phyloP scores from a whole-genome alignment of 2,797 vertebrate genomes.

The Anniella stebbinsi region DNA sequence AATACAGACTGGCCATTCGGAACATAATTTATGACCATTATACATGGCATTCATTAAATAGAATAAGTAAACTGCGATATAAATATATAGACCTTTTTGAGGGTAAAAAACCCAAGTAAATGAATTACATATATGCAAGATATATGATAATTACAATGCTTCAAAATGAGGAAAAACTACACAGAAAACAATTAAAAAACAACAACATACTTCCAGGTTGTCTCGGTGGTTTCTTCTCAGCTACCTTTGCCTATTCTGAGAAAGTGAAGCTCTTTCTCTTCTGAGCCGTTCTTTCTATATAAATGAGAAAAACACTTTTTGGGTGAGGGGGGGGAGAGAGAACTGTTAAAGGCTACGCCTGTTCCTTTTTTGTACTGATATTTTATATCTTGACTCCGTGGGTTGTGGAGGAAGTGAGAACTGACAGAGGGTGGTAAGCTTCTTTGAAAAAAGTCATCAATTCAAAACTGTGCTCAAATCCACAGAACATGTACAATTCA shows the following conservation, averaged over 20 bases:
- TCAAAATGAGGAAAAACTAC: neutral
- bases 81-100: neutral
- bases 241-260: neutral
- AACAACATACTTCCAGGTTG: slow-evolving; percentile 18
- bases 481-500: neutral
- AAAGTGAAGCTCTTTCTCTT: slow-evolving; percentile 20
- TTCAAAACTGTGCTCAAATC: neutral
- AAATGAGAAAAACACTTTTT: neutral
- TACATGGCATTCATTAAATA: neutral
- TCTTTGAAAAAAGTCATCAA: neutral
- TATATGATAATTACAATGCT: neutral
- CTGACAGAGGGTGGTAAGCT: neutral
- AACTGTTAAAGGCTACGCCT: slow-evolving; percentile 1
- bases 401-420: slow-evolving; percentile 21
- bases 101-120: neutral
- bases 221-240: neutral
- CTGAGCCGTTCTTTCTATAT: neutral
- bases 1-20: neutral
- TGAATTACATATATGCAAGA: neutral
- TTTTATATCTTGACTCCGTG: neutral
- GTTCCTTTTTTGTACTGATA: slow-evolving; percentile 27
- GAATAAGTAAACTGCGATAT: neutral
- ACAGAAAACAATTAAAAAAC: neutral
- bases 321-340: no score
- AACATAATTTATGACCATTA: neutral